Conservation (phyloP, 2,113 vertebrate genomes). For the Atlantisia rogersi region DNA sequence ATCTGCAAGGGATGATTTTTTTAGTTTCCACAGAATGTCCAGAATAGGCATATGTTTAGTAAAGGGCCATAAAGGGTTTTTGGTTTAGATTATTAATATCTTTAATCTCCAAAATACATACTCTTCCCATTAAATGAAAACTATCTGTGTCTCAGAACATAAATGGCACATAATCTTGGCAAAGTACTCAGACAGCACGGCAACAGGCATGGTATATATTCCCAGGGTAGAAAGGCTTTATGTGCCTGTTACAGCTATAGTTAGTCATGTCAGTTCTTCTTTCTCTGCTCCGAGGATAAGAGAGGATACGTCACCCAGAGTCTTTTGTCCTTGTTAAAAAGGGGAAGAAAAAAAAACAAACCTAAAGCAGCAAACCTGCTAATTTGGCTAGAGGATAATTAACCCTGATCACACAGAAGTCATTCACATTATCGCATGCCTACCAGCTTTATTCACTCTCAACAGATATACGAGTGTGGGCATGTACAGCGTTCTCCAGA, state of each 20-base stretch:
- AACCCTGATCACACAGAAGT: conserved; percentile 42
- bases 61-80: background rate
- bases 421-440: conserved; percentile 45
- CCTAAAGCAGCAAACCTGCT: background rate
- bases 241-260: background rate
- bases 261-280: background rate
- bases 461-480: conserved; percentile 4
- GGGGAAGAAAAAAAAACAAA: background rate
- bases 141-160: background rate
- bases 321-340: background rate
- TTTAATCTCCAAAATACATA: background rate
- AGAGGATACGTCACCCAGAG: background rate
- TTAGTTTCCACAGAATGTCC: background rate
- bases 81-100: background rate
- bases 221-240: background rate
- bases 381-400: conserved; percentile 49
- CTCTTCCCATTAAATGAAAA: background rate
- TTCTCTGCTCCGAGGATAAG: background rate
- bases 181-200: background rate
- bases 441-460: conserved; percentile 29
- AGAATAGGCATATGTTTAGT: background rate
- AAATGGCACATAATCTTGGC: background rate
- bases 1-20: background rate
- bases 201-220: background rate
- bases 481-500: background rate